phyloP scores from a whole-genome alignment of 2,888 invertebrate genomes.

The Apotomis turbidana region DNA sequence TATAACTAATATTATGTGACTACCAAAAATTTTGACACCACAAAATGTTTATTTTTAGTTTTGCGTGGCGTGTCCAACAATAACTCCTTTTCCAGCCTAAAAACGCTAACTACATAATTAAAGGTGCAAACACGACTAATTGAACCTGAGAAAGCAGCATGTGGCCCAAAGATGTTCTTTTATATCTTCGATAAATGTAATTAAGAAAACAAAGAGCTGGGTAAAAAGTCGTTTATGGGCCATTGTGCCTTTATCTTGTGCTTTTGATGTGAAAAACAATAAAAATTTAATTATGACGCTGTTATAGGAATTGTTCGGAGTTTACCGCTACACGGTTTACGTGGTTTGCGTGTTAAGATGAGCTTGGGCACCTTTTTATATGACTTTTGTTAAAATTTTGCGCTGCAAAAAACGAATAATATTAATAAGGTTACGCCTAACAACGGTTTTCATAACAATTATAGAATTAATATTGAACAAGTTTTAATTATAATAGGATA shows the following conservation, averaged over 20 bases:
- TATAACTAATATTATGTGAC: no score
- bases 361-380: no score
- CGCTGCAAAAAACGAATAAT: no score
- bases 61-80: no score
- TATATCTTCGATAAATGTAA: conserved; percentile 12
- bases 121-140: not conserved
- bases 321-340: conserved; percentile 16
- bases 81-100: no score
- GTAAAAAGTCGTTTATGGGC: conserved; percentile 33
- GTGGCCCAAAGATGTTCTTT: not conserved
- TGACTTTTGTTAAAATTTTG: no score
- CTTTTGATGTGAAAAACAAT: conserved; percentile 36
- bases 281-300: conserved; percentile 37
- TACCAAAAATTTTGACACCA: no score
- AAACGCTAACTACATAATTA: not conserved
- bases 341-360: not conserved
- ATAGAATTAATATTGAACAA: no score
- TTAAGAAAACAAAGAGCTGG: conserved; percentile 28
- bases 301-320: conserved; percentile 28
- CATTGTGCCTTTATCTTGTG: conserved; percentile 35
- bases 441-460: no score
- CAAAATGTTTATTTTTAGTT: no score
- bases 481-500: no score
- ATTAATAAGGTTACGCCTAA: no score
- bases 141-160: not conserved